phyloP scores from a whole-genome alignment of 1,140 invertebrate genomes.

The Cotesia typhae region DNA sequence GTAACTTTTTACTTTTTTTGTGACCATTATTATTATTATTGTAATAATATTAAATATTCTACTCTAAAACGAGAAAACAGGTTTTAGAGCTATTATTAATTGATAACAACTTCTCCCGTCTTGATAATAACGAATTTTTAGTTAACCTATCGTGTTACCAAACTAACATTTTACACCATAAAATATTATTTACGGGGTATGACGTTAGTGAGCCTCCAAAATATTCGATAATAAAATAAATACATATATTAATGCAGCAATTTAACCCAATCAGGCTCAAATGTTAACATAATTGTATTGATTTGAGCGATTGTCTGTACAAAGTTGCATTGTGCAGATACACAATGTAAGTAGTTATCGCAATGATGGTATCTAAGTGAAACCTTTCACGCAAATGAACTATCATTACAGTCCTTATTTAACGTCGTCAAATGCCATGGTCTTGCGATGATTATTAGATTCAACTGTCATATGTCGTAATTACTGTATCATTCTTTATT shows the following conservation, averaged over 20 bases:
- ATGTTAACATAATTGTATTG: too few relatives aligned
- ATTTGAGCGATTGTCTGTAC: not conserved
- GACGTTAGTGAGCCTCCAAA: not conserved
- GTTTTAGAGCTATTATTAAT: conserved; percentile 52
- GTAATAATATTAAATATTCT: not conserved
- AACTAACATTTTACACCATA: too few relatives aligned
- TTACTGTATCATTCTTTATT: too few relatives aligned
- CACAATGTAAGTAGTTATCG: conserved; percentile 31
- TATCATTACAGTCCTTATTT: conserved; percentile 35
- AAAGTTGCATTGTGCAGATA: conserved; percentile 2
- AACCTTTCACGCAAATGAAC: conserved; percentile 37
- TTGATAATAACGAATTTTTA: conserved; percentile 34
- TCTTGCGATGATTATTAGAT: not conserved
- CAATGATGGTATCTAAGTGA: conserved; percentile 17
- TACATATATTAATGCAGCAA: too few relatives aligned
- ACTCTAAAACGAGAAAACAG: conserved; percentile 42
- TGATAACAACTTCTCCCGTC: conserved; percentile 45
- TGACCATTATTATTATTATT: conserved; percentile 7
- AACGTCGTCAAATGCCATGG: conserved; percentile 25
- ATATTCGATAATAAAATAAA: not conserved
- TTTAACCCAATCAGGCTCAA: too few relatives aligned
- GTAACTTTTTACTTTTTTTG: too few relatives aligned
- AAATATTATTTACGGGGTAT: not conserved
- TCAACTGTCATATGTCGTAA: too few relatives aligned
- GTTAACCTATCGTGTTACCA: conserved; percentile 17